Evolutionary conservation across 2,888 invertebrate species (phyloP), one percentile per base, ranked within the genome.

Genomic region (Lagria hirta): DNA sequence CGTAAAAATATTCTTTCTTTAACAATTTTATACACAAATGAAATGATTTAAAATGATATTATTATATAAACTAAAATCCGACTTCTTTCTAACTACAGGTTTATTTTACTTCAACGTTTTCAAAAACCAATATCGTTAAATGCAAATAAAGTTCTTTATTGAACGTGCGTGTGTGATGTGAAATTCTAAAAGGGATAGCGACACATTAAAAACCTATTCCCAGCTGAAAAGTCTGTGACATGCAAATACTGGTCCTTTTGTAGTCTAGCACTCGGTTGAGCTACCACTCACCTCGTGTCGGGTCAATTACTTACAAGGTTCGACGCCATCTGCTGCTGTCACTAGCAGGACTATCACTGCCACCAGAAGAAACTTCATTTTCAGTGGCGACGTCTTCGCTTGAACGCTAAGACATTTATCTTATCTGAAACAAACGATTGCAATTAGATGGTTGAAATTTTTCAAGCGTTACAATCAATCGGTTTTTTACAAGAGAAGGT

Each of bases 231-330:
- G 24, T 48, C 58, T 56, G 54, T 61, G 56, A 58, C 58, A 61
- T 61, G 60, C 59, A 61, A 61, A 61, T 60, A 57, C 50, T 41
- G 54, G 44, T 40, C 54, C 55, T 56, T 60, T 58, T 58, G 54
- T 58, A 50, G 53, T 51, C 54, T 51, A 29, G 36, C 43, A 36
- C 35, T 43, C 24, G 18, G 30, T 36, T 33, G 32, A 17, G 32
- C 32, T 22, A 23, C 34, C 35, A 27, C 26, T 28, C 38, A 37
- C 48, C 43, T 51, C 51, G 50, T 51, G 48, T 49, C 46, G 47
- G 49, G 49, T 52, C 51, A 54, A 52, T 46, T 62, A 65, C 65
- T 66, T 65, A 67, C 67, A 66, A 47, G 62, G 61, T 49, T 67
- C 67, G 45, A 66, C 55, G 49, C 60, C 61, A 52, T 60, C 58